A percentile compares a stretch with the other conserved stretches of the same genome.
These are phyloP conservation scores for Montipora sp. DNA, from an alignment of 64 coral and sea anemone species.

Conservation along the genomic window DNA sequence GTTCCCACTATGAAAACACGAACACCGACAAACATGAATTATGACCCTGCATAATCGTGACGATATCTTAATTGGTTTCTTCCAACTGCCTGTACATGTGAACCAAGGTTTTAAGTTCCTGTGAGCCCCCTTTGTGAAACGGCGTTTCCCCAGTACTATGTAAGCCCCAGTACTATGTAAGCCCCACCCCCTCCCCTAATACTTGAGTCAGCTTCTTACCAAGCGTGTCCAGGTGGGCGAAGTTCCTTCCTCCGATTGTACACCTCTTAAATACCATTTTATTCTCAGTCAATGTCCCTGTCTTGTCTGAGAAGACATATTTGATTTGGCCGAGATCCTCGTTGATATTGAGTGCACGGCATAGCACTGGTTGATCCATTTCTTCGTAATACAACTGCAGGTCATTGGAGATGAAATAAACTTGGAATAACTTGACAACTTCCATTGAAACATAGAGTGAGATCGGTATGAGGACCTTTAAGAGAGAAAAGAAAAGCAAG, in stretches of 20 bases:
- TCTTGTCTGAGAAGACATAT: slow-evolving; percentile 99
- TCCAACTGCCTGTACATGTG: too few species aligned
- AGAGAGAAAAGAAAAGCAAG: background rate
- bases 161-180: too few species aligned
- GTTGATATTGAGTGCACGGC: slow-evolving; percentile 97
- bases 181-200: too few species aligned
- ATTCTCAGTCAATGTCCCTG: slow-evolving; percentile 98
- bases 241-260: slow-evolving; percentile 91
- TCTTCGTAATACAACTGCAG: slow-evolving; percentile 80
- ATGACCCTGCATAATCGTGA: too few species aligned
- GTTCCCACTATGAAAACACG: too few species aligned
- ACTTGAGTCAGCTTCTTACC: too few species aligned
- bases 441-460: slow-evolving; percentile 97
- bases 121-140: too few species aligned
- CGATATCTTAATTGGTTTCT: too few species aligned
- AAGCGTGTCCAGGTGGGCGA: slow-evolving; percentile 69
- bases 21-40: too few species aligned
- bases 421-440: slow-evolving; percentile 92
- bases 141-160: too few species aligned
- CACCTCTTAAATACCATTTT: slow-evolving; percentile 99
- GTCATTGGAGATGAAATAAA: slow-evolving; percentile 93
- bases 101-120: too few species aligned
- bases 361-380: slow-evolving; percentile 91
- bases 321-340: slow-evolving; percentile 98
- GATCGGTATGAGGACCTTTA: slow-evolving; percentile 93